phyloP scores from a whole-genome alignment of 2,888 invertebrate species.

The Harpalus rubripes region DNA sequence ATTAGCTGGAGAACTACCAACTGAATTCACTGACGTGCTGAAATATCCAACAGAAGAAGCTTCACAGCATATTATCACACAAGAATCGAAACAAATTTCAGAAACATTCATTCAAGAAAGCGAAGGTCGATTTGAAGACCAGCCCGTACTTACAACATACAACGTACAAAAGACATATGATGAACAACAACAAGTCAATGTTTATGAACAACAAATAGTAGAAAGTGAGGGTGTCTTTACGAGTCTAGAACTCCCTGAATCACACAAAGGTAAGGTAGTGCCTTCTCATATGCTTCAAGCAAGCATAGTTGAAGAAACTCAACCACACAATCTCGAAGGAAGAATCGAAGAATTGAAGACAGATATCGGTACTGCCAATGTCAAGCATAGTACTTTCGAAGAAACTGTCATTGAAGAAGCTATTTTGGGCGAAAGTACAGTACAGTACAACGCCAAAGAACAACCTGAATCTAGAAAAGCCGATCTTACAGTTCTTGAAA shows the following conservation, averaged over 20 bases:
- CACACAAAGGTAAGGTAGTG: slow-evolving; percentile 78
- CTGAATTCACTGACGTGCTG: slow-evolving; percentile 79
- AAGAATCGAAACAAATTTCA: slow-evolving; percentile 83
- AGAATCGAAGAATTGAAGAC: slow-evolving; percentile 73
- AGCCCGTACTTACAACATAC: slow-evolving; percentile 74
- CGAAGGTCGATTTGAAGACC: slow-evolving; percentile 78
- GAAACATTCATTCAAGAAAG: slow-evolving; percentile 83
- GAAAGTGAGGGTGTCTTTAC: slow-evolving; percentile 83
- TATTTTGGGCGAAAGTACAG: slow-evolving; percentile 80
- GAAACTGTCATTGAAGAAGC: slow-evolving; percentile 79
- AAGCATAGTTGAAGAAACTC: slow-evolving; percentile 78
- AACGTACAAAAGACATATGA: slow-evolving; percentile 77
- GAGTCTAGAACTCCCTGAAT: slow-evolving; percentile 79
- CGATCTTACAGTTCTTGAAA: slow-evolving; percentile 75
- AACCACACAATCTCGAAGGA: slow-evolving; percentile 75
- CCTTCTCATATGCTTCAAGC: slow-evolving; percentile 79
- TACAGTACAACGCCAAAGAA: slow-evolving; percentile 75
- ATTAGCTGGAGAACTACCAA: slow-evolving; percentile 79
- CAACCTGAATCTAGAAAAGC: slow-evolving; percentile 77
- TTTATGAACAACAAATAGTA: slow-evolving; percentile 82
- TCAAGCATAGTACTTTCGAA: slow-evolving; percentile 76
- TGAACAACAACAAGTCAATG: slow-evolving; percentile 81
- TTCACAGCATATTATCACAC: slow-evolving; percentile 79
- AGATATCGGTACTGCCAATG: slow-evolving; percentile 77
- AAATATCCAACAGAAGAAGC: slow-evolving; percentile 80